phyloP scores from a whole-genome alignment of 2,888 invertebrate genomes.

The Acronicta leporina region DNA sequence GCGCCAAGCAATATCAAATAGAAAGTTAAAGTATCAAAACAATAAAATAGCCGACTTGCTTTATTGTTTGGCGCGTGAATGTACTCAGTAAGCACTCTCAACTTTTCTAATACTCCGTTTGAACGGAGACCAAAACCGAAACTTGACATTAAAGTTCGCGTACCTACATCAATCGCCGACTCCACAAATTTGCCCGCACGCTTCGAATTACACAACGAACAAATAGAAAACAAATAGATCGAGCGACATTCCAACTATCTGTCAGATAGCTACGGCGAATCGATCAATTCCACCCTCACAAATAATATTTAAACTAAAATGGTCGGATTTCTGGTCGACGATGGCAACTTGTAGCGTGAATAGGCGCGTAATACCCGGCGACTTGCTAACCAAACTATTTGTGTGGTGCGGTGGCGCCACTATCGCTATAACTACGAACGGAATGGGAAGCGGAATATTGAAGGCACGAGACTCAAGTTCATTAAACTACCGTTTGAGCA shows the following conservation, averaged over 20 bases:
- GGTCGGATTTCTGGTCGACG: conserved; percentile 53
- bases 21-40: conserved; percentile 52
- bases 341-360: conserved; percentile 43
- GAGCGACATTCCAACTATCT: conserved; percentile 49
- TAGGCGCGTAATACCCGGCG: conserved; percentile 27
- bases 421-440: conserved; percentile 31
- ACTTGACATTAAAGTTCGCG: conserved; percentile 44
- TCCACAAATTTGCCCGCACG: conserved; percentile 56
- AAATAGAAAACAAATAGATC: conserved; percentile 43
- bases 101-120: conserved; percentile 50
- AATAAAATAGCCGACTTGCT: conserved; percentile 48
- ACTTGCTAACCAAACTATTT: conserved; percentile 52
- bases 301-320: conserved; percentile 64
- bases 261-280: conserved; percentile 37
- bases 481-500: conserved; percentile 29
- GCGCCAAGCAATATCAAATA: conserved; percentile 46
- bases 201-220: conserved; percentile 66
- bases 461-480: conserved; percentile 30
- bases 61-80: conserved; percentile 53
- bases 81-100: conserved; percentile 46
- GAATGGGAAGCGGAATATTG: conserved; percentile 37
- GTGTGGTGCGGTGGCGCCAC: conserved; percentile 33
- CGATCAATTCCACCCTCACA: conserved; percentile 44
- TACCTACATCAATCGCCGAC: conserved; percentile 54
- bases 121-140: conserved; percentile 31